Conservation (phyloP, 2,113 vertebrate species). For the Lagopus muta region DNA sequence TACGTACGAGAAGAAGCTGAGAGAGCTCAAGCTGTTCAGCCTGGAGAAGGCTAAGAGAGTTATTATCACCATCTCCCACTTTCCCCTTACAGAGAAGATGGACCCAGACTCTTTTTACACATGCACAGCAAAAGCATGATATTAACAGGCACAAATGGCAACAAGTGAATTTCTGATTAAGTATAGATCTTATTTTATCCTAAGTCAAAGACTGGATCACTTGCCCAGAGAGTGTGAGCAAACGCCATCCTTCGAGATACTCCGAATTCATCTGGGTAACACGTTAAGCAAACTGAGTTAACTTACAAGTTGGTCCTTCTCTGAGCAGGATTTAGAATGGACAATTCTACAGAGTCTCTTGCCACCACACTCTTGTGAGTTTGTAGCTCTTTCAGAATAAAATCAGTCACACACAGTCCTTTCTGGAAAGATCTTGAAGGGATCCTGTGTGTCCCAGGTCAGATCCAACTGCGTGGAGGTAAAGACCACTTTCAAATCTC, state of each 20-base stretch:
- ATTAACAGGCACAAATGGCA: background rate
- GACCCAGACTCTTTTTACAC: background rate
- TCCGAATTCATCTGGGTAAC: background rate
- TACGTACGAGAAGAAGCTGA: background rate
- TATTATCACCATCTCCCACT: background rate
- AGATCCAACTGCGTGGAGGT: background rate
- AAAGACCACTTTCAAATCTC: background rate
- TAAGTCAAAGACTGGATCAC: background rate
- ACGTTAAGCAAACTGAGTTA: background rate
- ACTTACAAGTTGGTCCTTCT: background rate
- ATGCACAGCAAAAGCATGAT: background rate
- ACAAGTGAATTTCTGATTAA: background rate
- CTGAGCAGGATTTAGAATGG: background rate
- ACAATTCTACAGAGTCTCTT: background rate
- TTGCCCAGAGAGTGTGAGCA: background rate
- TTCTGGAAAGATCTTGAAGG: background rate
- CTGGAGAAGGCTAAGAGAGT: background rate
- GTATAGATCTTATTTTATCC: background rate
- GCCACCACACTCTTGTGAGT: background rate
- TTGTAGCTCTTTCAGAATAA: background rate
- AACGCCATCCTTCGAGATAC: background rate
- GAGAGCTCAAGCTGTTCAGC: background rate
- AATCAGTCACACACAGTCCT: background rate
- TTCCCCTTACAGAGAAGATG: background rate
- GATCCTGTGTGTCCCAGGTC: background rate